Evolutionary conservation across 2,888 invertebrate genomes (phyloP).

Genomic region (Latrodectus hesperus): DNA sequence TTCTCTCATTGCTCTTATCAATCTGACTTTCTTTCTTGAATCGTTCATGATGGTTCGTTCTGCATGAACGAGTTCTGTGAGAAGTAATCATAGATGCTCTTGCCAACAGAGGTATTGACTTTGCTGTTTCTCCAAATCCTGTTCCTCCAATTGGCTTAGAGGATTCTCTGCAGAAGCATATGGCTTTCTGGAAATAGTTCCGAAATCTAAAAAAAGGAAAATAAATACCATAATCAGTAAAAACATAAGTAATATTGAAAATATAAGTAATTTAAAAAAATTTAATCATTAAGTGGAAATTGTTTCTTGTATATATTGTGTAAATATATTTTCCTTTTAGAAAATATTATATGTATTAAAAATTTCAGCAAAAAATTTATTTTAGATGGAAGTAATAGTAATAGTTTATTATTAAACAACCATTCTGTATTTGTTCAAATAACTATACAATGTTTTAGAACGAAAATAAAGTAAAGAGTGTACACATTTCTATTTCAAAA

Average conservation of each 20-base stretch:
- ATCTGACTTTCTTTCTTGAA: neutral
- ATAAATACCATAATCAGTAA: neutral
- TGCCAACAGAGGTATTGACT: constrained; percentile 18
- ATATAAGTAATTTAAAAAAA: neutral
- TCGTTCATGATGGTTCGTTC: constrained; percentile 14
- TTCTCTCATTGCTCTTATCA: neutral
- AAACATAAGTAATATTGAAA: neutral
- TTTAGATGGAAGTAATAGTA: no score
- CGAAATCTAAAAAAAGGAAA: constrained; percentile 39
- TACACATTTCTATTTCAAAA: no score
- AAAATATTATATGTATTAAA: no score
- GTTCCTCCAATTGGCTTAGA: neutral
- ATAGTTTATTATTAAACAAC: no score
- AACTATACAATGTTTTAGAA: no score
- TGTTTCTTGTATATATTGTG: neutral
- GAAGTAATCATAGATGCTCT: constrained; percentile 33
- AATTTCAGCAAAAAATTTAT: no score
- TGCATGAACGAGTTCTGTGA: constrained; percentile 48
- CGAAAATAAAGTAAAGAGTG: no score
- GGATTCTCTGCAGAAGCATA: constrained; percentile 18
- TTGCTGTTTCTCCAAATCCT: neutral
- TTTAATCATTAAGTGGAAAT: neutral
- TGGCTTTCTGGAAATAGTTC: constrained; percentile 42
- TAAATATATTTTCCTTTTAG: no score
- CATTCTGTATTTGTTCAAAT: no score